Conservation (phyloP, 2,113 vertebrate species). For the Pseudorasbora parva region DNA sequence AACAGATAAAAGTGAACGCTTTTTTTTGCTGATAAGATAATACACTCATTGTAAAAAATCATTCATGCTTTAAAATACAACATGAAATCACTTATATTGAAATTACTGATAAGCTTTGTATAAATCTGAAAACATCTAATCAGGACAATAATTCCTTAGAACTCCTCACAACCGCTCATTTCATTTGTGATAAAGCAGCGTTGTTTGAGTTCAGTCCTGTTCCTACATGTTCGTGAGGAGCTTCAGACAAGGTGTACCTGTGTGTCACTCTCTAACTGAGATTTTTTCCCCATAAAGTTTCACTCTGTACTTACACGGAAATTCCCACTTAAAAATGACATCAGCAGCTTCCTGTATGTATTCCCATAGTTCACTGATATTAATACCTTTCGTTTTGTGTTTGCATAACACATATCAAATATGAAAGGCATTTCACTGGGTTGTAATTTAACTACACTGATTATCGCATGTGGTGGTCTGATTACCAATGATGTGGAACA, state of each 20-base stretch:
- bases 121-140: not conserved
- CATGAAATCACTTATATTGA: not conserved
- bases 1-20: not conserved
- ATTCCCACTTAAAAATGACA: not conserved
- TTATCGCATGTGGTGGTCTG: not conserved
- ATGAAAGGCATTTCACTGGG: not conserved
- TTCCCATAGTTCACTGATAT: not conserved
- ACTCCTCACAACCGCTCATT: not conserved
- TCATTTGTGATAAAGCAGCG: too few species aligned
- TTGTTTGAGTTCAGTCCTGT: not conserved
- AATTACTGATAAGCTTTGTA: not conserved
- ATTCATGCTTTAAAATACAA: not conserved
- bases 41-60: not conserved
- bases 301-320: not conserved
- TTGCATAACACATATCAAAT: not conserved
- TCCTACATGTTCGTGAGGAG: not conserved
- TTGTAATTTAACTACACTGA: not conserved
- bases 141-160: not conserved
- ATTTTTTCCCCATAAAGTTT: not conserved
- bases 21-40: not conserved
- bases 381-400: not conserved
- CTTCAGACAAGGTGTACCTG: conserved; percentile 5
- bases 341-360: conserved; percentile 1
- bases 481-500: not conserved
- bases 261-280: not conserved